These are phyloP conservation scores for Drosophila barbarae DNA, from an alignment of 2,888 invertebrate genomes.

Conservation along the genomic window DNA sequence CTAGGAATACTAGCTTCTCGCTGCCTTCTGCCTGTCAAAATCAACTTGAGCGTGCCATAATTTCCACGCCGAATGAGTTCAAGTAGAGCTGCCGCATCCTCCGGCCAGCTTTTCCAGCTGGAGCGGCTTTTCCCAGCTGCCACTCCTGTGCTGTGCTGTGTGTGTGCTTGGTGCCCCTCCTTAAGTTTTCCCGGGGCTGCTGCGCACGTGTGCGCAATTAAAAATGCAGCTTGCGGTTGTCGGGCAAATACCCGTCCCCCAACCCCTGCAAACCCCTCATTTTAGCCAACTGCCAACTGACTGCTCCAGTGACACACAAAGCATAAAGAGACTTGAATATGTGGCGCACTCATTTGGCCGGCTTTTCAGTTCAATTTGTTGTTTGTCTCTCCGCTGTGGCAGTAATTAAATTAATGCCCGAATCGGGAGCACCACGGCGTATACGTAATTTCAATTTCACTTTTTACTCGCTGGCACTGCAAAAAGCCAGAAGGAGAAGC, in stretches of 20 bases:
- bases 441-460: conserved; percentile 57
- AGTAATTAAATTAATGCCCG: conserved; percentile 65
- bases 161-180: conserved; percentile 3
- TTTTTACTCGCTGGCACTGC: conserved; percentile 30
- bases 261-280: conserved; percentile 1
- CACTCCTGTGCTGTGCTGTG: background rate
- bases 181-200: conserved; percentile 24
- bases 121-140: conserved; percentile 10
- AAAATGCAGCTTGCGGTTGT: conserved; percentile 74
- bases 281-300: conserved; percentile 31
- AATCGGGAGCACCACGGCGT: conserved; percentile 52
- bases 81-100: conserved; percentile 59
- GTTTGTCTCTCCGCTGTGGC: conserved; percentile 31
- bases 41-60: conserved; percentile 69
- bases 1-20: conserved; percentile 26
- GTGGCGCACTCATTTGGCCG: conserved; percentile 45
- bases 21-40: conserved; percentile 60
- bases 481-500: conserved; percentile 19
- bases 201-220: conserved; percentile 71
- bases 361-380: conserved; percentile 51
- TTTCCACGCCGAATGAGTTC: conserved; percentile 70
- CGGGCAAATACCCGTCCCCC: conserved; percentile 45
- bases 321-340: conserved; percentile 48
- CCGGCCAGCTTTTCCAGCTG: conserved; percentile 33
- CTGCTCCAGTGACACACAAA: conserved; percentile 71